Evolutionary conservation across 30 jellyfish, hydroid and myxozoan species (phyloP).

Genomic region (Rhopilema esculentum): DNA sequence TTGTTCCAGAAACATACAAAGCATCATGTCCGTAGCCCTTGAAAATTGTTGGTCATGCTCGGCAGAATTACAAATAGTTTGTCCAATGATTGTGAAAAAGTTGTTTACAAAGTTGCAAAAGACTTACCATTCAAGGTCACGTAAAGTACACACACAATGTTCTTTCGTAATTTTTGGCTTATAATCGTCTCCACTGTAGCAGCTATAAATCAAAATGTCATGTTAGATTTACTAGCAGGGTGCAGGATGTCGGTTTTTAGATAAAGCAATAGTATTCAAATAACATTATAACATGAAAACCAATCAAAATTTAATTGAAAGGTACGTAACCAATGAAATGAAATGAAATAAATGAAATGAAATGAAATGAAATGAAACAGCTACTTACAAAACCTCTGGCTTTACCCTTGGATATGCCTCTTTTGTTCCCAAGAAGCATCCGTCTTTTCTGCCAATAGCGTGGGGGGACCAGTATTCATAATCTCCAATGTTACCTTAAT

Average conservation of each 20-base stretch:
- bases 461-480: conserved; percentile 88
- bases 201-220: conserved; percentile 33
- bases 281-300: too few relatives aligned
- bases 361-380: not conserved
- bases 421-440: conserved; percentile 88
- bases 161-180: conserved; percentile 62
- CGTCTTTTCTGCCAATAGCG: conserved; percentile 82
- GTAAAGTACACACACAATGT: conserved; percentile 80
- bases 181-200: conserved; percentile 85
- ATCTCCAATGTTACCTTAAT: conserved; percentile 70
- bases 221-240: not conserved
- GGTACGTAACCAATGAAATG: too few relatives aligned
- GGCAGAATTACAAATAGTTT: not conserved
- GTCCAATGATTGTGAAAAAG: not conserved
- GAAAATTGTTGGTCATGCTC: too few relatives aligned
- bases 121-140: conserved; percentile 92
- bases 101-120: not conserved
- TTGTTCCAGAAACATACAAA: too few relatives aligned
- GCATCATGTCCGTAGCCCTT: too few relatives aligned
- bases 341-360: too few relatives aligned
- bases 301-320: too few relatives aligned
- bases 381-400: conserved; percentile 59
- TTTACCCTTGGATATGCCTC: conserved; percentile 76
- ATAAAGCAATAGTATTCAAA: too few relatives aligned
- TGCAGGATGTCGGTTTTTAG: too few relatives aligned